These are phyloP conservation scores for Cephus cinctus DNA, from an alignment of 1,140 invertebrate species.

Conservation along the genomic window DNA sequence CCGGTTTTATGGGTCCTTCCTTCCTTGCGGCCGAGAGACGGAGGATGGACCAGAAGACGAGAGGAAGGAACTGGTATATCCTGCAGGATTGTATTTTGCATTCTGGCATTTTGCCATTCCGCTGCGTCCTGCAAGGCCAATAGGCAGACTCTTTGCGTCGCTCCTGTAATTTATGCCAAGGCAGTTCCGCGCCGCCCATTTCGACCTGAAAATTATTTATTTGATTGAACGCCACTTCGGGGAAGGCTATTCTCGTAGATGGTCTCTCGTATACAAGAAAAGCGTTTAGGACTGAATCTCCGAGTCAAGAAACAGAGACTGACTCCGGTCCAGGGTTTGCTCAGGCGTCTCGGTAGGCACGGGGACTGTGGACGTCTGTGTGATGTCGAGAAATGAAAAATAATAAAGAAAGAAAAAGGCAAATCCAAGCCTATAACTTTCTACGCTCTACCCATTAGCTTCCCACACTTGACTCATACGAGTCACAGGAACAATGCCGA, in stretches of 20 bases:
- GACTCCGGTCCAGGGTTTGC: constrained; percentile 3
- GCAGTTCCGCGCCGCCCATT: constrained; percentile 38
- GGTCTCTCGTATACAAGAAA: neutral
- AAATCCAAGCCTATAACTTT: constrained; percentile 40
- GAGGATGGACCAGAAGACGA: constrained; percentile 26
- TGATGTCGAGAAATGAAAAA: constrained; percentile 10
- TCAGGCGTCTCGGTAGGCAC: constrained; percentile 2
- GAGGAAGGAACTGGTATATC: constrained; percentile 26
- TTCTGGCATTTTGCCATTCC: too few relatives aligned
- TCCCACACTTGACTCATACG: constrained; percentile 43
- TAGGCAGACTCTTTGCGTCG: constrained; percentile 40
- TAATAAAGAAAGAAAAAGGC: constrained; percentile 9
- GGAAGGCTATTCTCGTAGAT: constrained; percentile 20
- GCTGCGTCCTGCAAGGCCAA: too few relatives aligned
- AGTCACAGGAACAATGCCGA: constrained; percentile 33
- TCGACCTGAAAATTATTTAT: constrained; percentile 46
- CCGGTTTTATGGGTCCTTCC: neutral
- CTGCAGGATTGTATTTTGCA: too few relatives aligned
- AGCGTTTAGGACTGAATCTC: too few relatives aligned
- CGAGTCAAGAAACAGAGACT: too few relatives aligned
- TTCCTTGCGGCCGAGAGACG: constrained; percentile 7
- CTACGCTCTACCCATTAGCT: constrained; percentile 46
- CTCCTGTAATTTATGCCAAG: constrained; percentile 49
- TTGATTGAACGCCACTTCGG: constrained; percentile 38
- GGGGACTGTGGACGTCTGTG: constrained; percentile 10